Conservation (phyloP, 1,140 invertebrate species). For the Sinonovacula constricta region DNA sequence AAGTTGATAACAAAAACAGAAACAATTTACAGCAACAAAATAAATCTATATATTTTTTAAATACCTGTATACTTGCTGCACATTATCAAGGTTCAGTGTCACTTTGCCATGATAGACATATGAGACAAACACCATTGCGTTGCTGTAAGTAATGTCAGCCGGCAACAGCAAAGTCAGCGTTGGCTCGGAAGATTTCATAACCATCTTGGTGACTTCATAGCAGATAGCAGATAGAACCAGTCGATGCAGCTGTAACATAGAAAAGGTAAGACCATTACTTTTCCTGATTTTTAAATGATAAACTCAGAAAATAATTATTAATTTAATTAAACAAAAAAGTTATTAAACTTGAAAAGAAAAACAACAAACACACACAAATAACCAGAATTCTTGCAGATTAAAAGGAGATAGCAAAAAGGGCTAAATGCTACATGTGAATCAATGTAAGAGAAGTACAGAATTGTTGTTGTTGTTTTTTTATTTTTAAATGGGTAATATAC, state of each 20-base stretch:
- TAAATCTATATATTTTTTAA: slow-evolving; percentile 48
- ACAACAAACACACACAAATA: no score
- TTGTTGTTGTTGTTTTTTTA: no score
- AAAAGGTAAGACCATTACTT: no score
- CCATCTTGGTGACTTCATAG: slow-evolving; percentile 48
- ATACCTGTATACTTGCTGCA: slow-evolving; percentile 57
- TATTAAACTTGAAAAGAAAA: no score
- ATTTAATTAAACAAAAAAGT: no score
- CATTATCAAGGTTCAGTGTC: slow-evolving; percentile 58
- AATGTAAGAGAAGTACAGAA: no score
- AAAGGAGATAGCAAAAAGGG: no score
- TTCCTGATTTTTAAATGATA: no score
- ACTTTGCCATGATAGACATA: slow-evolving; percentile 59
- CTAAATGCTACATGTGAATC: no score
- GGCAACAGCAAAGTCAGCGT: slow-evolving; percentile 53
- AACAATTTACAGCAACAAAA: slow-evolving; percentile 42
- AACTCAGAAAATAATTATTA: no score
- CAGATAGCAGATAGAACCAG: slow-evolving; percentile 65
- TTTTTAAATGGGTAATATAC: no score
- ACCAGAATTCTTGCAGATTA: no score
- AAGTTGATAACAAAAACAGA: slow-evolving; percentile 41
- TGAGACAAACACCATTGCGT: slow-evolving; percentile 51
- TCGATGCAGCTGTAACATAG: slow-evolving; percentile 65
- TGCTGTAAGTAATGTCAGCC: slow-evolving; percentile 45
- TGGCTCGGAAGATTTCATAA: background rate